Conservation (phyloP, 2,113 vertebrate species). For the Neolamprologus toae region DNA sequence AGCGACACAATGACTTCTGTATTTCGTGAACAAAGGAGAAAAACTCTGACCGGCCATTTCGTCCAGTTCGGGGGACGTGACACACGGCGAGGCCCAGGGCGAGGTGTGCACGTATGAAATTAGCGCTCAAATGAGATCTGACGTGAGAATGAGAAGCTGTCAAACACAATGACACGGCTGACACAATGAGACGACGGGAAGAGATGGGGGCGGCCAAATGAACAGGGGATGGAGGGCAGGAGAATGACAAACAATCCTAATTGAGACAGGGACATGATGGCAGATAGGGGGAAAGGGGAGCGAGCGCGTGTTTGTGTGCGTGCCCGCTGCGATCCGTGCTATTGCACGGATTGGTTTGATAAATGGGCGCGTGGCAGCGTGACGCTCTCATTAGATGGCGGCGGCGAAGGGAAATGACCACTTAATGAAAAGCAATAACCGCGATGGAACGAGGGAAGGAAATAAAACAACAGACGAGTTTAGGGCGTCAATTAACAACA, state of each 20-base stretch:
- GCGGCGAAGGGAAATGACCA: conserved; percentile 60
- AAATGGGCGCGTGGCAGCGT: conserved; percentile 49
- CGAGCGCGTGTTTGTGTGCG: neutral
- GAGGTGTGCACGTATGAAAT: conserved; percentile 37
- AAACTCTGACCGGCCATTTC: neutral
- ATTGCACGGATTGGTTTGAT: conserved; percentile 10
- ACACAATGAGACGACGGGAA: conserved; percentile 35
- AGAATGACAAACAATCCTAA: conserved; percentile 50
- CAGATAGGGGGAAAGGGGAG: neutral
- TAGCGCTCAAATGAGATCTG: conserved; percentile 76
- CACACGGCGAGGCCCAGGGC: neutral
- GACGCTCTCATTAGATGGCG: conserved; percentile 80
- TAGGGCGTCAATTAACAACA: conserved; percentile 27
- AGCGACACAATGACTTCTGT: neutral
- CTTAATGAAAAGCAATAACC: conserved; percentile 66
- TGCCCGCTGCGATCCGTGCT: neutral
- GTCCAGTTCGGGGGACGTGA: neutral
- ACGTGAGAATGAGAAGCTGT: conserved; percentile 94
- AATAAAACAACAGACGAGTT: conserved; percentile 29
- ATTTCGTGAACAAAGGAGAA: neutral
- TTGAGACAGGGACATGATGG: conserved; percentile 51
- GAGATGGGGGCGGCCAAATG: neutral
- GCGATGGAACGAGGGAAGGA: conserved; percentile 18
- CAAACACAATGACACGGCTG: conserved; percentile 87
- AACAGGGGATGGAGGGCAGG: conserved; percentile 31